Base-by-base conservation (phyloP, 2,888 invertebrate genomes). In the Pristionchus japonicus region DNA sequence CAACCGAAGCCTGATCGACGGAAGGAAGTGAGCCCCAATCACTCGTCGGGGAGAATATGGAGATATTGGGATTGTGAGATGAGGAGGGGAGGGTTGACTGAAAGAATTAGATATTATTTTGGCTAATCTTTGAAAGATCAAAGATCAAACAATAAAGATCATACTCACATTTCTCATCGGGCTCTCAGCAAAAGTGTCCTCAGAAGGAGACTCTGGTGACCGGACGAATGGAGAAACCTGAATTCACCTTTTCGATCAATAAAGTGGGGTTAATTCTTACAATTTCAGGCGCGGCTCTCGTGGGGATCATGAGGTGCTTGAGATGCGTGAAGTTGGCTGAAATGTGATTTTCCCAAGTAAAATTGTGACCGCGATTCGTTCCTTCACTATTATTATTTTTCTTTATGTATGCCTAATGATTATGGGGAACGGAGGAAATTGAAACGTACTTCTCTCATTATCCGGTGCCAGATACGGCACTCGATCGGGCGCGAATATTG, bases 401-500 rank as follows among this genome's bases (percentile, higher is more conserved):
- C 17, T 20, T 15, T 13, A 20, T 57, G 15, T 6, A 57, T 20
- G 23, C n/a, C n/a, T n/a, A n/a, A 57, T 23, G 17, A 9, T 6
- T 9, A 57, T 57, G 7, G 61, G 7, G 27, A 64, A 64, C 7
- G 34, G 37, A 57, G 3, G 23, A 20, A 27, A 67, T 31, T 0
- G 34, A 34, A 31, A 40, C 84, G 1, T 7, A 85, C 85, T 64
- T 70, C 49, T 27, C 9, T 49, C 86, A 34, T 70, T 86, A 37
- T 86, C 70, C 31, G 23, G 43, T 47, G 86, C 47, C 6, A 86
- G 43, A 86, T 86, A 86, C 11, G 86, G 86, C 31, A 86, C 70
- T 70, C 70, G 31, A 70, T 86, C 86, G 31, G 87, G 87, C 4
- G 87, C 87, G 61, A 87, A 87, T n/a, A 87, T 34, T 43, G 87